Base-by-base conservation (phyloP, 2,797 vertebrate genomes). In the Chelmon rostratus region DNA sequence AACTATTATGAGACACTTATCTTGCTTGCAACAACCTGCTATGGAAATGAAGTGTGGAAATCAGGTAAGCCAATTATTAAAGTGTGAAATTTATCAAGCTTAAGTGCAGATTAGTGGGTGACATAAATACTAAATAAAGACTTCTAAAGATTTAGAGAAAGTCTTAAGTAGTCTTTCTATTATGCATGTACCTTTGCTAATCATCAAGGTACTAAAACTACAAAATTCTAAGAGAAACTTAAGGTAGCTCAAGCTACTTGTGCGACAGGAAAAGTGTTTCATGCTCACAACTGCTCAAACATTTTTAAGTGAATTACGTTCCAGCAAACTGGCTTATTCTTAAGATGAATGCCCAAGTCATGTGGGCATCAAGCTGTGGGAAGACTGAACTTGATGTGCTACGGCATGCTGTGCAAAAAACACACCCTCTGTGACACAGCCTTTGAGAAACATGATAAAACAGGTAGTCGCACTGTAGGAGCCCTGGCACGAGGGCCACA, bases 261-360 rank as follows among this genome's bases (percentile, higher is more conserved):
- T 63, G 19, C 8, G 46, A 50, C 5, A 33, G 11, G 52, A n/a
- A 44, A n/a, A 44, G 21, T 49, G 3, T 44, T 62, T 66, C 35
- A n/a, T 33, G 46, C n/a, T 75, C 25, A 72, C 58, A 56, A 9
- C 31, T 61, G 18, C 53, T 16, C 16, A 11, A 28, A 65, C 5
- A 25, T n/a, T 37, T 69, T 47, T 8, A 47, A 69, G 3, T 16
- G 21, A 78, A 63, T 65, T 54, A 37, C 19, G 25, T 52, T 73
- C 25, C 44, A 35, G 37, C 4, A 73, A 77, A 62, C 13, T 37
- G 11, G 64, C 76, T 69, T 80, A 52, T 68, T 68, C 40, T 38
- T 15, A 42, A 49, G 15, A 1, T 65, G n/a, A 47, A 58, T 25
- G 40, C 53, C 31, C 8, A 44, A 64, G 23, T 59, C 38, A 59